These are phyloP conservation scores for Pseudachorutes palmiensis DNA, from an alignment of 1,140 invertebrate genomes.

Conservation along the genomic window DNA sequence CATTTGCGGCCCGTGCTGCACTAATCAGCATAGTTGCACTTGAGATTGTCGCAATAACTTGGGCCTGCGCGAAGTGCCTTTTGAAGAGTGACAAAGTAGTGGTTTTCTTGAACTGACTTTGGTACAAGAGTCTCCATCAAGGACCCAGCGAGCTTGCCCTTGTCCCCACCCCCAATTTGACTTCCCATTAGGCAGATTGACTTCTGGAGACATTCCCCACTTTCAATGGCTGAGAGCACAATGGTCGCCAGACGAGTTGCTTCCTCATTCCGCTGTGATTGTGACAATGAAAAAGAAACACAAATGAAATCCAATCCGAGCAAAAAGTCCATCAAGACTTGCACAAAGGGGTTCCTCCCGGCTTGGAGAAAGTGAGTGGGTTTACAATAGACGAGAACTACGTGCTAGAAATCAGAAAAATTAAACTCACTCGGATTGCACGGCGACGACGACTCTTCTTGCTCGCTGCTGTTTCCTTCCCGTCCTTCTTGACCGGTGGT, in stretches of 20 bases:
- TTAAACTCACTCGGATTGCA: slow-evolving; percentile 9
- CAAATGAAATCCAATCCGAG: background rate
- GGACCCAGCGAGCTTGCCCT: slow-evolving; percentile 17
- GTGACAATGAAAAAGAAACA: slow-evolving; percentile 18
- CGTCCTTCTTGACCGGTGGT: slow-evolving; percentile 1
- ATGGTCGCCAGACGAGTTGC: slow-evolving; percentile 28
- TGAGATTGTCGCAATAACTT: no score
- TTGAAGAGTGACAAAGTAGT: slow-evolving; percentile 28
- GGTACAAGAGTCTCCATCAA: slow-evolving; percentile 32
- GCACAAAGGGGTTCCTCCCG: background rate
- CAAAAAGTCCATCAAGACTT: background rate
- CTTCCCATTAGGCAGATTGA: slow-evolving; percentile 30
- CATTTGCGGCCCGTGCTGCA: no score
- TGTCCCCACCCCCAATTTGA: slow-evolving; percentile 19
- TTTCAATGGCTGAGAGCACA: slow-evolving; percentile 30
- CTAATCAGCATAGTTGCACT: no score
- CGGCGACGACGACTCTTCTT: slow-evolving; percentile 20
- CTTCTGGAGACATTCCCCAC: slow-evolving; percentile 35
- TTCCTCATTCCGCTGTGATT: slow-evolving; percentile 30
- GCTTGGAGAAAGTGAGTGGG: no score
- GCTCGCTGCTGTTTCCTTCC: slow-evolving; percentile 2
- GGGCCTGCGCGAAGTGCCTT: slow-evolving; percentile 26
- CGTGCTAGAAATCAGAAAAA: background rate
- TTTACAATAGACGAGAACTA: background rate
- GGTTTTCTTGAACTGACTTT: slow-evolving; percentile 17